Conservation (phyloP, 2,888 invertebrate species). For the Nycteola revayana region DNA sequence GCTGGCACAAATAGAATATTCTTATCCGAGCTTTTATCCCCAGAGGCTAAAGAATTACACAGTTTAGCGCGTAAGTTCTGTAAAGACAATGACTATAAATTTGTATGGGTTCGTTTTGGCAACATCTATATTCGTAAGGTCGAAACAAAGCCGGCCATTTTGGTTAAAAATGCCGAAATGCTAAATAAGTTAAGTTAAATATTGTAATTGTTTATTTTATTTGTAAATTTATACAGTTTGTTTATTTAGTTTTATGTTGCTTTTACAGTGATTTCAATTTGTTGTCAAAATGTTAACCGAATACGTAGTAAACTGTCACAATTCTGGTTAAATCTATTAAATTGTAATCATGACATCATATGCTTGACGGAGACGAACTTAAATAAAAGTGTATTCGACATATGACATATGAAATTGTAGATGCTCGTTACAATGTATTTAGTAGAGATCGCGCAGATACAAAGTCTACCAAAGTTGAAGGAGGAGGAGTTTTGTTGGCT, state of each 20-base stretch:
- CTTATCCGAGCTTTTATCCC: slow-evolving; percentile 7
- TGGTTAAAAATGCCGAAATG: slow-evolving; percentile 3
- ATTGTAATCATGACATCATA: slow-evolving; percentile 10
- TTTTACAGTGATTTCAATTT: slow-evolving; percentile 2
- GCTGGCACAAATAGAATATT: slow-evolving; percentile 1
- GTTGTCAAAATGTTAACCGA: slow-evolving; percentile 11
- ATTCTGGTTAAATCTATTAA: slow-evolving; percentile 7
- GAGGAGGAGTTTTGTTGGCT: slow-evolving; percentile 15
- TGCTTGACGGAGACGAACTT: slow-evolving; percentile 16
- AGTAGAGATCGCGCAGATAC: slow-evolving; percentile 9
- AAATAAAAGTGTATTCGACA: slow-evolving; percentile 9
- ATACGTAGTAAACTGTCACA: slow-evolving; percentile 4
- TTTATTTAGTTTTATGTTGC: background rate
- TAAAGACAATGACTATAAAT: slow-evolving; percentile 1
- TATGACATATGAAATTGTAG: slow-evolving; percentile 9
- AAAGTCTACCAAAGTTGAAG: slow-evolving; percentile 6
- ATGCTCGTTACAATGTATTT: slow-evolving; percentile 11
- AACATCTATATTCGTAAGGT: slow-evolving; percentile 7
- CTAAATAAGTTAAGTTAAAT: too few relatives aligned
- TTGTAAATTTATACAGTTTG: background rate
- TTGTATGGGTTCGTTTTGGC: slow-evolving; percentile 6
- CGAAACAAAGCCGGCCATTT: slow-evolving; percentile 1
- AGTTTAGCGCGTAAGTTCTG: background rate
- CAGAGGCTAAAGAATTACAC: slow-evolving; percentile 6
- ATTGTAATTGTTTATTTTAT: background rate